Evolutionary conservation across 2,113 vertebrate genomes (phyloP).

Genomic region (Misgurnus mizolepis): DNA sequence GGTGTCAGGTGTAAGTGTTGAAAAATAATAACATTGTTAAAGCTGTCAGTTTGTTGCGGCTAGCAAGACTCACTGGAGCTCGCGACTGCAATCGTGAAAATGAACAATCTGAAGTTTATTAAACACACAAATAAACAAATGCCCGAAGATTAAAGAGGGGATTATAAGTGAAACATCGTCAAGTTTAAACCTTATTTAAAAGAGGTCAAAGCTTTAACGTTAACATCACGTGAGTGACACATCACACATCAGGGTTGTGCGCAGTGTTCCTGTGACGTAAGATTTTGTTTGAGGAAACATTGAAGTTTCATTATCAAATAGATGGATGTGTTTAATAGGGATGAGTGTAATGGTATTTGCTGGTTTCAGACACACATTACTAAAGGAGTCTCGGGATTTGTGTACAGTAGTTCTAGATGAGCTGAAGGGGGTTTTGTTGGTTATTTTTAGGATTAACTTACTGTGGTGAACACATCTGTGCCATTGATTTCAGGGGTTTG

Average conservation of each 20-base stretch:
- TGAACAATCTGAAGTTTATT: not conserved
- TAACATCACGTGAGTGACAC: slow-evolving; percentile 17
- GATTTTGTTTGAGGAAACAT: too few species aligned
- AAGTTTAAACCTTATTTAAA: not conserved
- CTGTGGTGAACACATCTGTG: not conserved
- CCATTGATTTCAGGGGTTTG: slow-evolving; percentile 53
- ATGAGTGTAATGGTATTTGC: too few species aligned
- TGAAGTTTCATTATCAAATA: too few species aligned
- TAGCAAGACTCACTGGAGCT: not conserved
- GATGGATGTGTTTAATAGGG: too few species aligned
- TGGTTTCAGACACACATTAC: too few species aligned
- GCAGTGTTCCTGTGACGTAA: too few species aligned
- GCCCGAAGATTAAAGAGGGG: not conserved
- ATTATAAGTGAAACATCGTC: not conserved
- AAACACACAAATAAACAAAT: not conserved
- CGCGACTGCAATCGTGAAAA: not conserved
- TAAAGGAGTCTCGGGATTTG: too few species aligned
- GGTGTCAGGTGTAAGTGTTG: not conserved
- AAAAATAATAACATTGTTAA: not conserved
- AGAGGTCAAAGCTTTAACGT: not conserved
- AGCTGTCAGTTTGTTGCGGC: slow-evolving; percentile 16
- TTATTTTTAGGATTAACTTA: not conserved
- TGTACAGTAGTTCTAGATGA: too few species aligned
- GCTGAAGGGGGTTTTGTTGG: not conserved
- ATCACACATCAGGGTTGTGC: not conserved